phyloP scores from a whole-genome alignment of 2,888 invertebrate genomes.

The Parnassius mnemosyne region DNA sequence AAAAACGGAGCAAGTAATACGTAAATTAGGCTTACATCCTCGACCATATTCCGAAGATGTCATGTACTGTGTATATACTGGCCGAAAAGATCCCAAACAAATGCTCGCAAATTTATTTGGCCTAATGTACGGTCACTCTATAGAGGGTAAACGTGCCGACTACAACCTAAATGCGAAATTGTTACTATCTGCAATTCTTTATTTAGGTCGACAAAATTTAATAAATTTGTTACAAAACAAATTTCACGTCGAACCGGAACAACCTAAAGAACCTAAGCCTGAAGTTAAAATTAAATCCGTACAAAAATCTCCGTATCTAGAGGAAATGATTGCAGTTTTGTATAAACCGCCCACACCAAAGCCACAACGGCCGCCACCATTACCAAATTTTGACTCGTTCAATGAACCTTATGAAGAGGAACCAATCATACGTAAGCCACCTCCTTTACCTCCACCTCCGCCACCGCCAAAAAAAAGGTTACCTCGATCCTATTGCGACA shows the following conservation, averaged over 20 bases:
- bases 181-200: constrained; percentile 60
- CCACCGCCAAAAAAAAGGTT: constrained; percentile 61
- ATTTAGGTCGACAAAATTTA: constrained; percentile 58
- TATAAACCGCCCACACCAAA: constrained; percentile 47
- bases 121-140: constrained; percentile 49
- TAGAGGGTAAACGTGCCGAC: constrained; percentile 50
- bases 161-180: constrained; percentile 60
- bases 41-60: constrained; percentile 50
- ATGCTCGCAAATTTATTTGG: constrained; percentile 64
- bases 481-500: constrained; percentile 52
- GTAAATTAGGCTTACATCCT: constrained; percentile 54
- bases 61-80: constrained; percentile 54
- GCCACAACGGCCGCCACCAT: constrained; percentile 46
- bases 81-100: constrained; percentile 58
- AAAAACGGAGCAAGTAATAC: constrained; percentile 48
- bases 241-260: constrained; percentile 47
- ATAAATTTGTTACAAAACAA: constrained; percentile 47
- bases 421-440: constrained; percentile 46
- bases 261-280: constrained; percentile 35
- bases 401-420: constrained; percentile 62
- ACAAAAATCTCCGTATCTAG: constrained; percentile 58
- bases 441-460: constrained; percentile 57
- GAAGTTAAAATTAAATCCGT: constrained; percentile 44
- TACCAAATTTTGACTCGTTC: constrained; percentile 60
- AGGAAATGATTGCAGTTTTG: constrained; percentile 51